These are phyloP conservation scores for Rhynchomys soricoides DNA, from an alignment of 2,113 vertebrate species.

Conservation along the genomic window DNA sequence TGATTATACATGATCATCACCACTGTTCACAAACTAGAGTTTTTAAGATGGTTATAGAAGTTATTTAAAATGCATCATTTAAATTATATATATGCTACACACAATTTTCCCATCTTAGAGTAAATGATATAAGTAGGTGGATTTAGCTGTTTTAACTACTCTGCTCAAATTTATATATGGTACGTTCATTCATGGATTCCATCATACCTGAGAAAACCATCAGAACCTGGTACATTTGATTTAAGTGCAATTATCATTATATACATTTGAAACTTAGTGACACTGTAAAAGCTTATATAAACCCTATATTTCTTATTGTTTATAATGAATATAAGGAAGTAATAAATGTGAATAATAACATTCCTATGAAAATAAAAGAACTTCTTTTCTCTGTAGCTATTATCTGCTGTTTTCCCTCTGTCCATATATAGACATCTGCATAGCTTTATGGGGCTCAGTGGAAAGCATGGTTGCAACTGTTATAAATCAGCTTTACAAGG, in stretches of 20 bases:
- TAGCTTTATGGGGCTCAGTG: background rate
- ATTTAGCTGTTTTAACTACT: background rate
- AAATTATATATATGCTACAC: background rate
- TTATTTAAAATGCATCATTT: background rate
- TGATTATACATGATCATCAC: background rate
- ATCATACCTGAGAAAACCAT: background rate
- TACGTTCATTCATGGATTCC: background rate
- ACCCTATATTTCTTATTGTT: background rate
- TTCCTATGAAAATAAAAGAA: background rate
- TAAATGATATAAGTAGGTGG: background rate
- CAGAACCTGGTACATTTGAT: background rate
- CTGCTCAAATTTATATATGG: background rate
- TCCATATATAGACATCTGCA: background rate
- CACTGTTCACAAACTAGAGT: background rate
- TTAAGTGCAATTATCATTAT: background rate
- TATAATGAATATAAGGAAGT: background rate
- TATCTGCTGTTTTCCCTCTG: background rate
- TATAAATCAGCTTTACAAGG: background rate
- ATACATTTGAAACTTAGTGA: background rate
- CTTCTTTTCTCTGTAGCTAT: background rate
- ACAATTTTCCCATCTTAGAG: background rate
- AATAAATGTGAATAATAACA: background rate
- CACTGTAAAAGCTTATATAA: background rate
- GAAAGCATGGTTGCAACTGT: background rate
- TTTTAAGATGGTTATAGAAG: background rate